A percentile compares a stretch with the other conserved stretches of the same genome.
phyloP scores from a whole-genome alignment of 1,140 invertebrate genomes.

The Eumeta japonica region DNA sequence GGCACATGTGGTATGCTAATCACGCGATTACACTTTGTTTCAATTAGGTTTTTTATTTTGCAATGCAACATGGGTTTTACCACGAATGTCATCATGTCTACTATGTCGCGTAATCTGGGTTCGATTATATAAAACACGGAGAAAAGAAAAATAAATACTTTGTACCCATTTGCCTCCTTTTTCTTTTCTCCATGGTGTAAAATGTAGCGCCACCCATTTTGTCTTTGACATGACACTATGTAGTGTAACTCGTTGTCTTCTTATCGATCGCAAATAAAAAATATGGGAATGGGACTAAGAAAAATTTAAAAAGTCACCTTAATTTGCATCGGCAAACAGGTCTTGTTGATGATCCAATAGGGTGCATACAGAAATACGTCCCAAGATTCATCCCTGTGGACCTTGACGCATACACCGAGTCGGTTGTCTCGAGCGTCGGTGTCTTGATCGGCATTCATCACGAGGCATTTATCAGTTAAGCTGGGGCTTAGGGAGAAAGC shows the following conservation, averaged over 20 bases:
- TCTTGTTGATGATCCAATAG: constrained; percentile 92
- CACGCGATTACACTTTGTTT: too few species aligned
- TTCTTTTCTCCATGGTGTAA: not conserved
- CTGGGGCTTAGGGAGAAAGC: constrained; percentile 67
- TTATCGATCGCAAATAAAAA: not conserved
- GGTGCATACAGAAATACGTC: constrained; percentile 75
- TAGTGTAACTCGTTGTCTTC: not conserved
- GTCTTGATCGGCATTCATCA: constrained; percentile 67
- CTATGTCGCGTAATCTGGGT: too few species aligned
- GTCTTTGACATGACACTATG: not conserved
- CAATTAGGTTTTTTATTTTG: too few species aligned
- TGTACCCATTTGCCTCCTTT: too few species aligned
- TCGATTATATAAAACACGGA: too few species aligned
- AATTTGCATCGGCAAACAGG: constrained; percentile 73
- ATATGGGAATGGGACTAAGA: not conserved
- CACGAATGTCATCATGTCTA: too few species aligned
- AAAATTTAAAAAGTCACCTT: constrained; percentile 62
- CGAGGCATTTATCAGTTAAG: constrained; percentile 50
- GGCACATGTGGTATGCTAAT: too few species aligned
- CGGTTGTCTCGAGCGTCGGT: constrained; percentile 66
- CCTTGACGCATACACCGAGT: constrained; percentile 66
- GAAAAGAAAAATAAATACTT: too few species aligned
- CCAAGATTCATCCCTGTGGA: constrained; percentile 62
- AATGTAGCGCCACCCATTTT: not conserved
- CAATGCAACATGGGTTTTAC: too few species aligned